A percentile compares a stretch with the other conserved stretches of the same genome.
Conservation (phyloP, 2,113 vertebrate species). For the Sapajus apella region DNA sequence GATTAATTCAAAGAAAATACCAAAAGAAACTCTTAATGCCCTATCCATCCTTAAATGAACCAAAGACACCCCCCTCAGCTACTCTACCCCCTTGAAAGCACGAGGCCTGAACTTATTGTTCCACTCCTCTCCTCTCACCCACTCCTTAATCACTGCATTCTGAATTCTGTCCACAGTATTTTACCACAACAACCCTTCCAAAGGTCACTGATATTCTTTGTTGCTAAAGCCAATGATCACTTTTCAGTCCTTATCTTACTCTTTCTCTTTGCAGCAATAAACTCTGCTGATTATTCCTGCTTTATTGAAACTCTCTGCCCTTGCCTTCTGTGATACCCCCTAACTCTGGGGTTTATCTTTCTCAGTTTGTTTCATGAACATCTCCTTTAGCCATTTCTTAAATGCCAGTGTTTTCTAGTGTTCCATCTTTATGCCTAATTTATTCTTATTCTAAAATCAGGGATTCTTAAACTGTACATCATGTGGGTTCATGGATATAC, state of each 20-base stretch:
- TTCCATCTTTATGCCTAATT: not conserved
- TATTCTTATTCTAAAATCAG: conserved; percentile 37
- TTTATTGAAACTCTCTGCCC: conserved; percentile 4
- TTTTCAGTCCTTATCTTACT: not conserved
- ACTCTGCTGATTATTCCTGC: not conserved
- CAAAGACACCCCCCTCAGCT: not conserved
- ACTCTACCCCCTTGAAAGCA: not conserved
- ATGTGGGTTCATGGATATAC: not conserved
- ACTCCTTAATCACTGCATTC: conserved; percentile 14
- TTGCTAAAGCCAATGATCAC: conserved; percentile 27
- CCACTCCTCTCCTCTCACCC: not conserved
- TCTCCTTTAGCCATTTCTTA: not conserved
- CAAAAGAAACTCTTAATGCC: conserved; percentile 1
- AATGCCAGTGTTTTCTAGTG: not conserved
- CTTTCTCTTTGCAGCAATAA: not conserved
- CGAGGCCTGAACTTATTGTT: not conserved
- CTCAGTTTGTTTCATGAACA: not conserved
- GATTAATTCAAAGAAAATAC: conserved; percentile 45
- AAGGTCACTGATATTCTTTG: conserved; percentile 30
- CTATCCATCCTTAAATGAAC: conserved; percentile 15
- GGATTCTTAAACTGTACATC: not conserved
- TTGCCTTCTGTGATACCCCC: not conserved
- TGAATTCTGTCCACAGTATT: not conserved
- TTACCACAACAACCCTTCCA: conserved; percentile 8
- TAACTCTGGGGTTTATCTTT: not conserved